Conservation (phyloP, 1,140 invertebrate genomes). For the Philotrypesis tridentata region DNA sequence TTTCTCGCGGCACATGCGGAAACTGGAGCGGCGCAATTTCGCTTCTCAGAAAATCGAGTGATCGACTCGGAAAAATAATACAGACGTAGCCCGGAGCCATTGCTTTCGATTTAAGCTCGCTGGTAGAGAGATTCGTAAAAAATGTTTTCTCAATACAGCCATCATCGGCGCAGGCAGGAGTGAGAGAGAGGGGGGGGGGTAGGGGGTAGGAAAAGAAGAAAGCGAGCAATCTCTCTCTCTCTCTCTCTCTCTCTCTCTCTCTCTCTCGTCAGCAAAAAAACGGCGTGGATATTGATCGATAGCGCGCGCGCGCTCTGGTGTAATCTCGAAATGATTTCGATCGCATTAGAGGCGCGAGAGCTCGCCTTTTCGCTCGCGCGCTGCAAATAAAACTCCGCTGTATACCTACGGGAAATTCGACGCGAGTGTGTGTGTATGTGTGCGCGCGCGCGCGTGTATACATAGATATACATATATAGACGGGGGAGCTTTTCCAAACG, state of each 20-base stretch:
- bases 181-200: no score
- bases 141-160: neutral
- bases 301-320: neutral
- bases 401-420: neutral
- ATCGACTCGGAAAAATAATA: neutral
- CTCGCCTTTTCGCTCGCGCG: neutral
- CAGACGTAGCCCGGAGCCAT: neutral
- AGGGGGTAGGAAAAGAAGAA: no score
- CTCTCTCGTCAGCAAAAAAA: neutral
- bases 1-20: neutral
- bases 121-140: neutral
- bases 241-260: neutral
- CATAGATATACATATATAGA: no score
- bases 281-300: neutral
- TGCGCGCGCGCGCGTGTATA: no score
- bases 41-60: neutral
- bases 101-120: neutral
- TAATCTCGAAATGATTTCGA: slow-evolving; percentile 6
- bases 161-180: neutral
- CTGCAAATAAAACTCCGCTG: neutral
- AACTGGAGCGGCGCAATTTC: neutral
- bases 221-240: neutral
- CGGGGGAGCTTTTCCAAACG: neutral
- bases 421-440: no score
- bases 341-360: slow-evolving; percentile 7